phyloP scores from a whole-genome alignment of 2,888 invertebrate genomes.

The Aleiodes leptofemur region DNA sequence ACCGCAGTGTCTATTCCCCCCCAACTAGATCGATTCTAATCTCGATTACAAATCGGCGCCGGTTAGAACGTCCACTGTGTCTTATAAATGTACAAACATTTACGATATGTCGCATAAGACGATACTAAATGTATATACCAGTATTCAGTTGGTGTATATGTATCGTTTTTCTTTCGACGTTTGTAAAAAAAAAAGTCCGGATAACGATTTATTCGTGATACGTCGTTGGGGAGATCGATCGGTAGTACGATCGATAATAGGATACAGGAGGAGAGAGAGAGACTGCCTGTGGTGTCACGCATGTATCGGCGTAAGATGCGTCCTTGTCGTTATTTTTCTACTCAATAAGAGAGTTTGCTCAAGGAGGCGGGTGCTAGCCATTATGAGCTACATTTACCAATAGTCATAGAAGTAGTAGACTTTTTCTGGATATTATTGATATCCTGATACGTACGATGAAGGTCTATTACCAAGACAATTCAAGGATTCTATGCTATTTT shows the following conservation, averaged over 20 bases:
- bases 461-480: not conserved
- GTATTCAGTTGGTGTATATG: conserved; percentile 29
- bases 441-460: conserved; percentile 47
- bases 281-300: conserved; percentile 53
- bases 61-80: conserved; percentile 23
- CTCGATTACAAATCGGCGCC: conserved; percentile 57
- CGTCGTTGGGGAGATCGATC: conserved; percentile 54
- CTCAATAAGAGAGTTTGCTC: conserved; percentile 24
- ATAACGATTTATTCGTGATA: conserved; percentile 57
- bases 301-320: conserved; percentile 45
- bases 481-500: too few species aligned
- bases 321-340: conserved; percentile 41
- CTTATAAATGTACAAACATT: conserved; percentile 29
- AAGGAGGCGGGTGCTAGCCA: conserved; percentile 16
- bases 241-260: conserved; percentile 51
- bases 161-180: conserved; percentile 41
- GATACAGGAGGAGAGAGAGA: conserved; percentile 40
- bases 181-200: conserved; percentile 55
- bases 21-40: conserved; percentile 57
- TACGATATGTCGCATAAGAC: conserved; percentile 36
- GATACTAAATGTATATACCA: conserved; percentile 25
- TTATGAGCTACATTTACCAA: conserved; percentile 1
- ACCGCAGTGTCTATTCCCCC: conserved; percentile 43
- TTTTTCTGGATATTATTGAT: conserved; percentile 56
- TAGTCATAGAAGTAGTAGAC: not conserved